phyloP scores from a whole-genome alignment of 2,113 vertebrate species.

The Lipophrys pholis region DNA sequence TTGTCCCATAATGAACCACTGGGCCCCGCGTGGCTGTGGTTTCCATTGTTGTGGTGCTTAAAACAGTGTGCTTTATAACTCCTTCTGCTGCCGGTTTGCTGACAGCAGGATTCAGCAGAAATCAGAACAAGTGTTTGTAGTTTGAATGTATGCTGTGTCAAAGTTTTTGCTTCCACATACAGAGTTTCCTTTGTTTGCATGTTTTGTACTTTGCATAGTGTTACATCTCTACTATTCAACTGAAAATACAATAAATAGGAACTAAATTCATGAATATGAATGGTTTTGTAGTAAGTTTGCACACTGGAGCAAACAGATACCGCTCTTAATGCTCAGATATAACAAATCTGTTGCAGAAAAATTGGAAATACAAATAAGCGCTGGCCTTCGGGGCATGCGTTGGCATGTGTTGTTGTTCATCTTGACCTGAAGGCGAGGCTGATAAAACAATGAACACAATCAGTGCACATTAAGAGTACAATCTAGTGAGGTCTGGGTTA shows the following conservation, averaged over 20 bases:
- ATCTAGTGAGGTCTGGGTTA: neutral
- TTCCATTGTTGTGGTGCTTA: conserved; percentile 19
- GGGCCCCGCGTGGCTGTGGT: conserved; percentile 16
- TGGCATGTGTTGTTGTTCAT: neutral
- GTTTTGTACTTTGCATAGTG: conserved; percentile 7
- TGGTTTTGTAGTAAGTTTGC: conserved; percentile 5
- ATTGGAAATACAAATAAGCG: neutral
- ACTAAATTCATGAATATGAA: conserved; percentile 10
- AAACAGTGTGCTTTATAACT: conserved; percentile 32
- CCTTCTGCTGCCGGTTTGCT: conserved; percentile 32
- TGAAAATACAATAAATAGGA: conserved; percentile 18
- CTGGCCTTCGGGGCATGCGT: neutral
- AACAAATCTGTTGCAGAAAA: neutral
- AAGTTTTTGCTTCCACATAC: conserved; percentile 12
- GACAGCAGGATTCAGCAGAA: conserved; percentile 36
- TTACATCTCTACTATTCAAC: conserved; percentile 29
- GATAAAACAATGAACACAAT: neutral
- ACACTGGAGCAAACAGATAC: neutral
- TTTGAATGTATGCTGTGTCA: conserved; percentile 31
- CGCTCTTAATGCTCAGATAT: neutral
- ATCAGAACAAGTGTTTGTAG: neutral
- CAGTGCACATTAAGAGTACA: neutral
- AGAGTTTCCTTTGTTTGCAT: conserved; percentile 27
- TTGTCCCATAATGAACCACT: conserved; percentile 3
- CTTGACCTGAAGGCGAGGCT: neutral